Evolutionary conservation across 2,797 vertebrate species (phyloP).

Genomic region (Thripadectes ignobilis): DNA sequence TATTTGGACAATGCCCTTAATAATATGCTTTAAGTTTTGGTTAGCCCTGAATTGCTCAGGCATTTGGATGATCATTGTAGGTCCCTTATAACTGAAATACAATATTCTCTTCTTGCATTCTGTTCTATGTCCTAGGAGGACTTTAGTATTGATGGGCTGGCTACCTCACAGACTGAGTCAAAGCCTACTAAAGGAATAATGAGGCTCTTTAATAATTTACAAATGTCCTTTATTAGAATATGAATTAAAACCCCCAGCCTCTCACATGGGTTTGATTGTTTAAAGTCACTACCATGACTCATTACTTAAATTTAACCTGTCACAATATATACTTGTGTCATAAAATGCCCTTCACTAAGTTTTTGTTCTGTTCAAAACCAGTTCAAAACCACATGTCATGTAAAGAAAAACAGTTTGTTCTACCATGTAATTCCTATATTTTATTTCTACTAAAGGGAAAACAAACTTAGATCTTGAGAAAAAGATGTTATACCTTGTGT

Average conservation of each 20-base stretch:
- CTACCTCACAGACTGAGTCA: neutral
- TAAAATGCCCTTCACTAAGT: rapidly evolving
- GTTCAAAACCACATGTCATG: neutral
- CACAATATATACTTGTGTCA: neutral
- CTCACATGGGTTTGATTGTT: neutral
- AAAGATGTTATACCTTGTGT: neutral
- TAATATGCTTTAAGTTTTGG: neutral
- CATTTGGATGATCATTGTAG: rapidly evolving
- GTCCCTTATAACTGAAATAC: neutral
- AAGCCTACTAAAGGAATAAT: neutral
- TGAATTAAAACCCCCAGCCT: neutral
- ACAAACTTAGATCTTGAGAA: neutral
- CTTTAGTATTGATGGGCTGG: neutral
- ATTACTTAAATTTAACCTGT: neutral
- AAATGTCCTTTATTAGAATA: neutral
- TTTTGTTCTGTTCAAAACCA: neutral
- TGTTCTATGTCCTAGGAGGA: neutral
- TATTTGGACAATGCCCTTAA: neutral
- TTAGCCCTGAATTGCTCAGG: neutral
- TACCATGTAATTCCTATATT: neutral
- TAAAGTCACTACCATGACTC: neutral
- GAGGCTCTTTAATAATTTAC: neutral
- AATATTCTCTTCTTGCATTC: no score
- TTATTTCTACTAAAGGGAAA: neutral
- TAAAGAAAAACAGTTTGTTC: neutral